These are phyloP conservation scores for Caenorhabditis briggsae DNA, from an alignment of 1,140 invertebrate genomes.

Conservation along the genomic window DNA sequence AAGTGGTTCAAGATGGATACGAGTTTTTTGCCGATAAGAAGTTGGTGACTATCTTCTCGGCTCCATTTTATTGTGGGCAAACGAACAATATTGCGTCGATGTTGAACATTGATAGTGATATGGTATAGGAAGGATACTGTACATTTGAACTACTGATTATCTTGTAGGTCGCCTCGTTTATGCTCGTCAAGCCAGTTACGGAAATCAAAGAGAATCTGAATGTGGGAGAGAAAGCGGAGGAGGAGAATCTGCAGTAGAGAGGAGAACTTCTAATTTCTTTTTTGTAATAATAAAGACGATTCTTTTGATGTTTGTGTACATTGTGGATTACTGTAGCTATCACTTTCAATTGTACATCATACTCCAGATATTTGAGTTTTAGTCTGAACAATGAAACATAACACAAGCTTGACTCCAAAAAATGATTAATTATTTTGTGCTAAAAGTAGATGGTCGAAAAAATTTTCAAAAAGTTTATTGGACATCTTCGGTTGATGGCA, in stretches of 20 bases:
- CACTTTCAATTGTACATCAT: too few species aligned
- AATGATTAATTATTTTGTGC: too few species aligned
- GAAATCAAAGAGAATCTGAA: conserved; percentile 24
- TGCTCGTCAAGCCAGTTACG: conserved; percentile 7
- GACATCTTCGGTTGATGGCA: too few species aligned
- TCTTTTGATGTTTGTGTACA: too few species aligned
- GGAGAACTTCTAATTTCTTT: too few species aligned
- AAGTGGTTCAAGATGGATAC: conserved; percentile 61
- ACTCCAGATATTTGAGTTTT: too few species aligned
- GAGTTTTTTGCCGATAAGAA: conserved; percentile 53
- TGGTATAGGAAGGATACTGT: background rate
- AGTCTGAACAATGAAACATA: too few species aligned
- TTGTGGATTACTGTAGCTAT: too few species aligned
- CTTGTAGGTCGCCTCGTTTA: conserved; percentile 22
- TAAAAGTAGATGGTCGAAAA: too few species aligned
- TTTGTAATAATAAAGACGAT: too few species aligned
- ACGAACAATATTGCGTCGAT: conserved; percentile 31
- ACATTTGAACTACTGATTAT: background rate
- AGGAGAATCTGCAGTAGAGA: background rate
- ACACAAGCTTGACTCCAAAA: too few species aligned
- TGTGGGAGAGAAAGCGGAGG: conserved; percentile 42
- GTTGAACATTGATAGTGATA: conserved; percentile 10
- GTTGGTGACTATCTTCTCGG: conserved; percentile 40
- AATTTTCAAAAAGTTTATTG: too few species aligned
- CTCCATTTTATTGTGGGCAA: conserved; percentile 23